Evolutionary conservation across 92 coral and sea anemone genomes (phyloP), one percentile per base, ranked within the genome.

Genomic region (Porites divaricata): DNA sequence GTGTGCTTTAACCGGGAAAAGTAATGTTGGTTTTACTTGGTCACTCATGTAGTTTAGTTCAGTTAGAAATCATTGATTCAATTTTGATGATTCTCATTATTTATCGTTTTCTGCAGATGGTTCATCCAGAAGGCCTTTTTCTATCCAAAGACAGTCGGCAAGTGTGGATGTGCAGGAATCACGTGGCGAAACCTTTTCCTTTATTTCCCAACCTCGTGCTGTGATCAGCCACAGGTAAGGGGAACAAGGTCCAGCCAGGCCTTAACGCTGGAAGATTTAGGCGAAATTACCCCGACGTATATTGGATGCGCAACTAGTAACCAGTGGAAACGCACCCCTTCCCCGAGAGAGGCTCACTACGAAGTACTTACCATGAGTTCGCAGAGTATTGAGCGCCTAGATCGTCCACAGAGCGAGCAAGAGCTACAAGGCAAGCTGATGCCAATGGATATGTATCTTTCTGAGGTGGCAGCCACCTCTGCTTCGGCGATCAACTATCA

Each of bases 381-480:
- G 21, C 82, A 84, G 53, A 63, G 25, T 25, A 88, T 90, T 13
- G 93, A 93, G 65, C 82, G 96, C 10, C 83, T 93, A 57, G 96
- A 90, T 66, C 85, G 88, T 14, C 63, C 64, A 10, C 84, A 76
- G 13, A 79, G 26, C 4, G 93, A 90, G 23, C 79, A 80, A 14
- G 85, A 89, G 74, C 86, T 95, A 67, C 48, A 17, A 8, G 85
- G 85, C 16, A 90, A 85, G 35, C 75, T 91, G 71, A 72, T 87
- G 41, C 95, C 98, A 2, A 57, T 70, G 25, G 96, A 91, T 58
- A 72, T 95, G 56, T 80, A 87, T 70, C 86, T 95, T 11, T 95
- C 98, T 0, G 93, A 86, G 49, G 93, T 90, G 82, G 90, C 93
- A 92, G 95, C 95, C 72, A 84, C 92, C 2, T 95, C 98, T 19